phyloP scores from a whole-genome alignment of 2,888 invertebrate species.

The Magallana nippona region DNA sequence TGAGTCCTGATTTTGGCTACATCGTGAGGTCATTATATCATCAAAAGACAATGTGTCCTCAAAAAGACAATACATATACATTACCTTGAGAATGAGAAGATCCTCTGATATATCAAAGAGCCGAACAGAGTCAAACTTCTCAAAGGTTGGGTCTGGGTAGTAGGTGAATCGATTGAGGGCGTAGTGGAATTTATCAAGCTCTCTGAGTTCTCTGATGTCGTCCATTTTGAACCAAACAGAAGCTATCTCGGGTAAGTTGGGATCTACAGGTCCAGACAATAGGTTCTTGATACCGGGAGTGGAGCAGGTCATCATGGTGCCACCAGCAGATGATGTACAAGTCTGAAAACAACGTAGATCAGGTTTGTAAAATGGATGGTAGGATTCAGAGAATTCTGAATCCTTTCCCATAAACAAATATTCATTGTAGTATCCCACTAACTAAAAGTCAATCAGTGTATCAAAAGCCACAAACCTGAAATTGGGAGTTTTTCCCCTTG shows the following conservation, averaged over 20 bases:
- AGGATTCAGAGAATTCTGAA: too few species aligned
- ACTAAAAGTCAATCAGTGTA: background rate
- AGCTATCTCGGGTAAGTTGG: constrained; percentile 15
- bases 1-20: too few species aligned
- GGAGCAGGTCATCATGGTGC: constrained; percentile 68
- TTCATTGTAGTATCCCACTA: too few species aligned
- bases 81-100: constrained; percentile 68
- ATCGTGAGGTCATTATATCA: too few species aligned
- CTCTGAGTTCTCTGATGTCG: constrained; percentile 67
- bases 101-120: constrained; percentile 64
- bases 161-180: constrained; percentile 70
- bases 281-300: constrained; percentile 65
- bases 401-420: too few species aligned
- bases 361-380: too few species aligned
- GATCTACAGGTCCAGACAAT: constrained; percentile 45
- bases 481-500: background rate
- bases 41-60: too few species aligned
- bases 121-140: constrained; percentile 61
- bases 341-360: constrained; percentile 45
- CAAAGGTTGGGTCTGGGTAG: constrained; percentile 74
- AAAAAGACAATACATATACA: background rate
- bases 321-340: constrained; percentile 56
- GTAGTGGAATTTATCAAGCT: constrained; percentile 49
- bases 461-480: background rate
- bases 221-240: constrained; percentile 74